Evolutionary conservation across 2,888 invertebrate genomes (phyloP), one percentile per base, ranked within the genome.

Genomic region (Kryphioiulus occultus): DNA sequence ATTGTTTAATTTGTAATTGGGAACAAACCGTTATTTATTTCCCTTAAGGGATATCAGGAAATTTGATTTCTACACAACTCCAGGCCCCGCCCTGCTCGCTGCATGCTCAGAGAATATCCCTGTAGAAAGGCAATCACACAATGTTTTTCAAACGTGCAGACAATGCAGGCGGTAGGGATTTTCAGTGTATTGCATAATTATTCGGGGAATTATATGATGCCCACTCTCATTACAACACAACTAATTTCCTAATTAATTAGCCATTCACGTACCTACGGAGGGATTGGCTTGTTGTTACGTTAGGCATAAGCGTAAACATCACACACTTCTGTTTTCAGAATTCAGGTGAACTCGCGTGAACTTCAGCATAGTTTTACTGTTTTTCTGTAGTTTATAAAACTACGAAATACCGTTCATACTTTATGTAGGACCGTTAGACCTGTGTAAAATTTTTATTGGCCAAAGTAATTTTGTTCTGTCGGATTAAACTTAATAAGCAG

Each of bases 111-210:
- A 68, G 12, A 10, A 22, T 68, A 68, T 68, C 68, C 68, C 68
- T 68, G 68, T 68, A 68, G 68, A 68, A 68, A 68, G 68, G 68
- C 68, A 68, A 68, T 68, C 68, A 68, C 68, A 68, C 68, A 68
- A 68, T 68, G 68, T 68, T 68, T 68, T 68, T 68, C 68, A 68
- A 68, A 68, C 68, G n/a, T 68, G 68, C 68, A 68, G 68, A 68
- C 68, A 68, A 68, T 68, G 68, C 68, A 68, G 7, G 22, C 68
- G 19, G 68, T n/a, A 26, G 68, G 68, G 68, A 68, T 68, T 68
- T 68, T 68, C 26, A 26, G 7, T 26, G 68, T 68, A 39, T 39
- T 39, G 39, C 39, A 9, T 39, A 68, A 68, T 68, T 68, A 68
- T 9, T 26, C 68, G 22, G 0, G 68, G 68, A 5, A 68, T 22